Evolutionary conservation across 1,140 invertebrate genomes (phyloP).

Genomic region (Venturia canescens): DNA sequence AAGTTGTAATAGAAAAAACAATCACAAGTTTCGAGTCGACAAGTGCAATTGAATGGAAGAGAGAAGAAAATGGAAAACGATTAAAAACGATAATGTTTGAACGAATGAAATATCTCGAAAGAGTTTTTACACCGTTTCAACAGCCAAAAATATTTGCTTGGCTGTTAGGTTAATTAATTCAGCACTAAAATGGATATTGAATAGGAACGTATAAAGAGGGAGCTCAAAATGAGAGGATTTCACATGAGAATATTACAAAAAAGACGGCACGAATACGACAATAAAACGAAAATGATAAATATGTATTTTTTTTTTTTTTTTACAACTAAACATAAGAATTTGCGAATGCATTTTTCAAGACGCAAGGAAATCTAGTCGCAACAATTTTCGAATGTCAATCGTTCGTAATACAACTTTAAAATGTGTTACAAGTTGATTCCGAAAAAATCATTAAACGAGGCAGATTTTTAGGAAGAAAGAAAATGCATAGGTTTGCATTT

Average conservation of each 20-base stretch:
- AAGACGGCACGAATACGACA: slow-evolving; percentile 14
- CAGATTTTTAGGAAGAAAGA: background rate
- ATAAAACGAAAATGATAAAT: slow-evolving; percentile 22
- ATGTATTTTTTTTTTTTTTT: slow-evolving; percentile 3
- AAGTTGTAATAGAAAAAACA: slow-evolving; percentile 34
- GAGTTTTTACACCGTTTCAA: background rate
- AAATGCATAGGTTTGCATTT: slow-evolving; percentile 10
- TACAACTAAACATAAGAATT: slow-evolving; percentile 4
- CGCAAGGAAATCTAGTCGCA: background rate
- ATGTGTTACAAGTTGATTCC: background rate
- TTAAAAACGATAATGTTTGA: background rate
- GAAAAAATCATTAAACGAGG: background rate
- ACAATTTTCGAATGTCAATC: background rate
- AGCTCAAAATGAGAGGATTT: background rate
- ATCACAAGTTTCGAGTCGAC: background rate
- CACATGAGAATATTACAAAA: background rate
- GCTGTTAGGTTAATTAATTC: too few species aligned
- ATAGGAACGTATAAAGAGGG: background rate
- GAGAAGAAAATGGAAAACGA: background rate
- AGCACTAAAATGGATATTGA: too few species aligned
- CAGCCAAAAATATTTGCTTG: too few species aligned
- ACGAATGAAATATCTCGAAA: background rate
- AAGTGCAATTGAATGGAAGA: background rate
- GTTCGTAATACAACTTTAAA: background rate
- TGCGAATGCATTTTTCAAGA: slow-evolving; percentile 7